Evolutionary conservation across 2,888 invertebrate species (phyloP).

Genomic region (Labia minor): DNA sequence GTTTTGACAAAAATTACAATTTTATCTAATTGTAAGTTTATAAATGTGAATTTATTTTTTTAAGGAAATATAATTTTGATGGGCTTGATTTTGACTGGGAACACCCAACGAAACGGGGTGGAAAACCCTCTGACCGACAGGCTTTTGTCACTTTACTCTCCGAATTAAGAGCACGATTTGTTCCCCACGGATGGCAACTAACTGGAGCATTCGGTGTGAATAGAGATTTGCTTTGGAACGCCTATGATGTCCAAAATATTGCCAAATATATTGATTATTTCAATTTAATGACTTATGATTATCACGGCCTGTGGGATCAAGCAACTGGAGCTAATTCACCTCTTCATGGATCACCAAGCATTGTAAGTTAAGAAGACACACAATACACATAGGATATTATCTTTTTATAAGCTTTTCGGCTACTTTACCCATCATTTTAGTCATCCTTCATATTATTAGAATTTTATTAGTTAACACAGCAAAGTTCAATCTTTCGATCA

Average conservation of each 20-base stretch:
- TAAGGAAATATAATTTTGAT: background rate
- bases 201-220: background rate
- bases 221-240: background rate
- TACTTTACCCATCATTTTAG: too few relatives aligned
- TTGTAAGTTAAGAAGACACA: background rate
- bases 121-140: background rate
- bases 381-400: too few relatives aligned
- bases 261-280: background rate
- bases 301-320: background rate
- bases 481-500: too few relatives aligned
- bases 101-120: background rate
- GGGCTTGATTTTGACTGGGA: background rate
- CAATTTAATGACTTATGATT: background rate
- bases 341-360: background rate
- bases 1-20: too few relatives aligned
- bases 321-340: background rate
- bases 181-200: background rate
- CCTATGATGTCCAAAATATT: background rate
- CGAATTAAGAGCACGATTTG: background rate
- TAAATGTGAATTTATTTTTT: background rate
- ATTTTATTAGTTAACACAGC: too few relatives aligned
- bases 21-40: too few relatives aligned
- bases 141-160: constrained; percentile 41
- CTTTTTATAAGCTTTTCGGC: too few relatives aligned
- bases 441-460: too few relatives aligned